Conservation (phyloP, 2,797 vertebrate species). For the Sebastes trivittatus region DNA sequence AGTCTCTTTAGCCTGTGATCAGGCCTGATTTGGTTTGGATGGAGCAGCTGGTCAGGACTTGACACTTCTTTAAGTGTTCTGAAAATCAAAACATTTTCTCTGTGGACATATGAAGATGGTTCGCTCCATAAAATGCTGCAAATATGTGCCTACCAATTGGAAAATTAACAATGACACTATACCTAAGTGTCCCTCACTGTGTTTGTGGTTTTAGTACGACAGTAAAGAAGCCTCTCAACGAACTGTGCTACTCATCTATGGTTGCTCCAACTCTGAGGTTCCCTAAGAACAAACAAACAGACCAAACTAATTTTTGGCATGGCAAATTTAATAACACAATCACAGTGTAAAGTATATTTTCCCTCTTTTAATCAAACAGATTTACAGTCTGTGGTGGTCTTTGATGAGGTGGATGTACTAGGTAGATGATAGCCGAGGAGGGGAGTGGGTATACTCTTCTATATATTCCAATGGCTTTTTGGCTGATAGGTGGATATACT, state of each 20-base stretch:
- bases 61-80: not conserved
- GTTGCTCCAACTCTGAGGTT: not conserved
- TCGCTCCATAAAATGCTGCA: not conserved
- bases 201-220: not conserved
- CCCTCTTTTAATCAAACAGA: not conserved
- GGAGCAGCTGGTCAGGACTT: not conserved
- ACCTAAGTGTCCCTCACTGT: not conserved
- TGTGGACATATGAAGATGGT: not conserved
- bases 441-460: too few relatives aligned
- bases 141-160: too few relatives aligned
- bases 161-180: not conserved
- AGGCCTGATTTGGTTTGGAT: not conserved
- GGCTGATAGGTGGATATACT: too few relatives aligned
- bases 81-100: not conserved
- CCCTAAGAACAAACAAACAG: not conserved
- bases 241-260: not conserved
- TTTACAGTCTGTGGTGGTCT: too few relatives aligned
- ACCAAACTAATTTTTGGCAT: not conserved
- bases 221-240: not conserved
- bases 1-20: not conserved
- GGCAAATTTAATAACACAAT: not conserved
- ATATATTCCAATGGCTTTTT: too few relatives aligned
- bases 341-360: not conserved
- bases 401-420: too few relatives aligned
- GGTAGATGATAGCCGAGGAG: too few relatives aligned